A percentile compares a stretch with the other conserved stretches of the same genome.
phyloP scores from a whole-genome alignment of 2,888 invertebrate genomes.

The Athetis lepigone region DNA sequence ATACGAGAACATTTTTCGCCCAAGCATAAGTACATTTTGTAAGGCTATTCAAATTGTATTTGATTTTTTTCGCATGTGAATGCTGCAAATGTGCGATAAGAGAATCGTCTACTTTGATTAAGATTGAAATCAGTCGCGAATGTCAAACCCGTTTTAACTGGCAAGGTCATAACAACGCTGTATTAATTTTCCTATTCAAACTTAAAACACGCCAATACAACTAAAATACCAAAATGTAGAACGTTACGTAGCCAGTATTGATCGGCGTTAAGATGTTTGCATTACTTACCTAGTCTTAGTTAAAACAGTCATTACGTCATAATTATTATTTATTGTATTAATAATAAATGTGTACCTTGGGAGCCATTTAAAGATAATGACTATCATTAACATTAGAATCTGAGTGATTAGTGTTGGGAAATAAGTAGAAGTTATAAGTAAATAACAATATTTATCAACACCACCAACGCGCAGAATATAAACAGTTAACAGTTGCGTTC shows the following conservation, averaged over 20 bases:
- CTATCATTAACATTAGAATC: conserved; percentile 48
- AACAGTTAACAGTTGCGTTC: conserved; percentile 28
- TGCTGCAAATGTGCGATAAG: conserved; percentile 61
- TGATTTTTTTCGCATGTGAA: conserved; percentile 36
- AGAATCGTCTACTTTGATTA: conserved; percentile 68
- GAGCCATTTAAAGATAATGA: conserved; percentile 46
- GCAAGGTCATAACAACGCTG: conserved; percentile 82
- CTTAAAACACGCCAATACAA: conserved; percentile 60
- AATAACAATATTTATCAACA: conserved; percentile 53
- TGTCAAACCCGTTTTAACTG: conserved; percentile 84
- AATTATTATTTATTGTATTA: conserved; percentile 35
- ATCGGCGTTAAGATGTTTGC: conserved; percentile 23
- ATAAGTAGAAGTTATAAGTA: conserved; percentile 49
- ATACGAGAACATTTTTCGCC: conserved; percentile 35
- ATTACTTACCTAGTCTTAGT: conserved; percentile 6
- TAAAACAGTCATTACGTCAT: conserved; percentile 12
- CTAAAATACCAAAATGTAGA: conserved; percentile 31
- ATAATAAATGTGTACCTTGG: conserved; percentile 26
- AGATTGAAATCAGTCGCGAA: conserved; percentile 80
- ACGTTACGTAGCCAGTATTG: conserved; percentile 10
- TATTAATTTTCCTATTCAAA: conserved; percentile 77
- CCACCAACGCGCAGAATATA: conserved; percentile 34
- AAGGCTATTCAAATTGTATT: conserved; percentile 23
- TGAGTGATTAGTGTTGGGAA: conserved; percentile 53
- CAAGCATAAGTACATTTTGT: conserved; percentile 14